Percentiles rank a stretch among this genome's conserved stretches.
Conservation (phyloP, 2,113 vertebrate species). For the Myrmecobius fasciatus region DNA sequence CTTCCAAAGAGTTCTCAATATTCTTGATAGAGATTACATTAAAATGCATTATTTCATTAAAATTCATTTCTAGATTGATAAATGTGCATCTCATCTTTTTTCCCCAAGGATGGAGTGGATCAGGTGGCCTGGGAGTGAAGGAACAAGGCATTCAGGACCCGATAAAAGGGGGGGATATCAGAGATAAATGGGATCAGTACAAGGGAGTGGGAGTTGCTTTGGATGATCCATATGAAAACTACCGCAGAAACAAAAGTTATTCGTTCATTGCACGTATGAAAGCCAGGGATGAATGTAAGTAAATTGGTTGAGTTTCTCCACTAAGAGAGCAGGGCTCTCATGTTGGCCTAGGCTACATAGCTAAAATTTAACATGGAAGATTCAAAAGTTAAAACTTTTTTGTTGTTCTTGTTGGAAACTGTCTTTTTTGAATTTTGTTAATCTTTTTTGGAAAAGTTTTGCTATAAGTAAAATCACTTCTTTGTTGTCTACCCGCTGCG, state of each 20-base stretch:
- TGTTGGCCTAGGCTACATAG: background rate
- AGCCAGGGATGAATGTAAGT: constrained; percentile 96
- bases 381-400: background rate
- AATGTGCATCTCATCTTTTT: background rate
- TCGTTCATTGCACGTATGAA: constrained; percentile 99
- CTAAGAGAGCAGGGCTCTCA: constrained; percentile 10
- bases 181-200: constrained; percentile 99
- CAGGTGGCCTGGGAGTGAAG: constrained; percentile 95
- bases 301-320: background rate
- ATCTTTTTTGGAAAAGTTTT: constrained; percentile 8
- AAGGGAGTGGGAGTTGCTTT: constrained; percentile 97
- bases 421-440: constrained; percentile 27
- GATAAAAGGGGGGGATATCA: constrained; percentile 96
- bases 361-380: background rate
- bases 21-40: background rate
- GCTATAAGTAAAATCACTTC: constrained; percentile 8
- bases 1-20: accelerated
- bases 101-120: constrained; percentile 96
- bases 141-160: constrained; percentile 99
- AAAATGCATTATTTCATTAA: background rate
- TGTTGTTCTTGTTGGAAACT: background rate
- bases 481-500: background rate
- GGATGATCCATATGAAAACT: constrained; percentile 98
- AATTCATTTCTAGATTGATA: background rate
- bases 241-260: constrained; percentile 97